Base-by-base conservation (phyloP, 1,140 invertebrate species). In the Megalonaias nervosa region DNA sequence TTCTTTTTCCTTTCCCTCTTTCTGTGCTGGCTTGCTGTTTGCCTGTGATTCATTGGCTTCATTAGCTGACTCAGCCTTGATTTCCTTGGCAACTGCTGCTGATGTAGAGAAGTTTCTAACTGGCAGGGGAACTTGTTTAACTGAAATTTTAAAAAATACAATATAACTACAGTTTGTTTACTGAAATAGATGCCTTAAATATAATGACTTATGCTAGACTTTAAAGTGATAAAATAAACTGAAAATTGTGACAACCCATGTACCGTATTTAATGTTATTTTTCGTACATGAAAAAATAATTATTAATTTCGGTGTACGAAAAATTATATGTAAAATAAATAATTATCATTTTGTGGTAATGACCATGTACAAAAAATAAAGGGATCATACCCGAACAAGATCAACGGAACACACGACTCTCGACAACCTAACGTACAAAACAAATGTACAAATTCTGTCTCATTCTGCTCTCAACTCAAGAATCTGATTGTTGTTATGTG, bases 41-140 rank as follows among this genome's bases (percentile, higher is more conserved):
- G 74, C 31, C 31, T 79, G 66, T 55, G 60, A n/a, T 23, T 74
- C 65, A 48, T 77, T 73, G 57, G 19, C 65, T 74, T 72, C 48
- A 67, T 81, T 72, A 67, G 62, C 59, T 75, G 69, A 61, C 70
- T 82, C 31, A 26, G 57, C 74, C 64, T 82, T 69, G 15, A 58
- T 65, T 31, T 71, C 65, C 23, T 58, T 72, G 13, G 71, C 62
- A 59, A 64, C 68, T 48, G 70, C 72, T 55, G 81, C 60, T 62
- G 57, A 68, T 73, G 66, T 71, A 72, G 64, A 70, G 16, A 71
- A n/a, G 66, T 68, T 74, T 48, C 23, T 70, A 23, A 56, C 31
- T n/a, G 84, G 87, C 13, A 88, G 64, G 14, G 80, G 75, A 55
- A 95, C 91, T 88, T 95, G 94, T 83, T 93, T 93, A 73, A 94